Evolutionary conservation across 1,140 invertebrate species (phyloP).

Genomic region (Lysiphlebus fabarum): DNA sequence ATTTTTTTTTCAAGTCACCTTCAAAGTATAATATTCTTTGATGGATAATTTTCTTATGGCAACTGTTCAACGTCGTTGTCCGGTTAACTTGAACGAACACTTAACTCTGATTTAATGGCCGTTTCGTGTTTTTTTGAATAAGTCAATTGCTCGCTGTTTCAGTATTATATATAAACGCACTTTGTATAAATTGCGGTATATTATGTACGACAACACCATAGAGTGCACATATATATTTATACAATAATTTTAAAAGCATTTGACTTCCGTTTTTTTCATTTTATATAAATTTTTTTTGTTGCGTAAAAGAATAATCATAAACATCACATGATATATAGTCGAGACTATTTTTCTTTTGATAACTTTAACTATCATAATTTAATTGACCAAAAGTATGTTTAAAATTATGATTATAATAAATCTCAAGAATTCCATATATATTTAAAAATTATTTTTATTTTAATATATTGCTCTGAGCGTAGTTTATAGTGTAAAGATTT

Average conservation of each 20-base stretch:
- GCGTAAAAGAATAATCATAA: slow-evolving; percentile 9
- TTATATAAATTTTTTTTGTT: neutral
- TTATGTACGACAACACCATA: neutral
- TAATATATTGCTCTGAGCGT: neutral
- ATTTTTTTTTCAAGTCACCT: too few species aligned
- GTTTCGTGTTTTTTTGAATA: slow-evolving; percentile 25
- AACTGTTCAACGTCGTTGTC: neutral
- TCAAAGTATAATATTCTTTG: neutral
- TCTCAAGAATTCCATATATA: neutral
- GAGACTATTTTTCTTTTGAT: neutral
- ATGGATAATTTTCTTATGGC: slow-evolving; percentile 18
- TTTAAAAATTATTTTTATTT: neutral
- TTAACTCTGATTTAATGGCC: slow-evolving; percentile 26
- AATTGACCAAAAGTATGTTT: neutral
- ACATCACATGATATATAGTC: neutral
- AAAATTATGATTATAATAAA: neutral
- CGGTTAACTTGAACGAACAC: neutral
- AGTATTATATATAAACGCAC: too few species aligned
- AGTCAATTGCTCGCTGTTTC: slow-evolving; percentile 19
- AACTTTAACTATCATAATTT: slow-evolving; percentile 2
- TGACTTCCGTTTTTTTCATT: neutral
- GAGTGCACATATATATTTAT: slow-evolving; percentile 25
- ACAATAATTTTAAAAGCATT: slow-evolving; percentile 27
- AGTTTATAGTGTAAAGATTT: neutral
- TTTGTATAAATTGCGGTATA: too few species aligned